These are phyloP conservation scores for Calliopsis andreniformis DNA, from an alignment of 1,140 invertebrate genomes.

Conservation along the genomic window DNA sequence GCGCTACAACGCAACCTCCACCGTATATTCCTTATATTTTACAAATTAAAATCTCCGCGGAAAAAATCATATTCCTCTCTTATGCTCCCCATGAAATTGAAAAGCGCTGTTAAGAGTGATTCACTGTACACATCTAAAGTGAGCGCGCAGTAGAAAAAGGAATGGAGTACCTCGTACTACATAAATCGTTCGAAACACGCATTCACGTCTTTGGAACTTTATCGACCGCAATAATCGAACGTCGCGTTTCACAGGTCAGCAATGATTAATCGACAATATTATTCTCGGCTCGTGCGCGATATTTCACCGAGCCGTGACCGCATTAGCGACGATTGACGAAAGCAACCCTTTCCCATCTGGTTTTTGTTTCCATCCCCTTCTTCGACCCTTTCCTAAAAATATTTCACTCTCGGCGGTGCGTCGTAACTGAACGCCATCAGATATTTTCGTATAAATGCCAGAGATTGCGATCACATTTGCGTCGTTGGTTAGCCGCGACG, in stretches of 20 bases:
- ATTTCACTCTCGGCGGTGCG: neutral
- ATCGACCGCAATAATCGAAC: constrained; percentile 15
- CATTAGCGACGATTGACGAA: neutral
- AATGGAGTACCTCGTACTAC: neutral
- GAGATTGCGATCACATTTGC: constrained; percentile 39
- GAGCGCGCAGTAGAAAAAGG: neutral
- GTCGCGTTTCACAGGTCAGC: neutral
- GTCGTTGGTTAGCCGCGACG: constrained; percentile 2
- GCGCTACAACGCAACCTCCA: no score
- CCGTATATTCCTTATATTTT: no score
- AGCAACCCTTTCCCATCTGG: neutral
- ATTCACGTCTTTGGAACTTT: neutral
- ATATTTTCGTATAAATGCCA: neutral
- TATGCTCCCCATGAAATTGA: no score
- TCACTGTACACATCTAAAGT: neutral
- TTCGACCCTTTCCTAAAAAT: neutral
- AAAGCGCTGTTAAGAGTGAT: no score
- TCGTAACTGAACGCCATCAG: neutral
- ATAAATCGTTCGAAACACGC: constrained; percentile 7
- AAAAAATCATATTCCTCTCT: no score
- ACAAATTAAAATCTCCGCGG: no score
- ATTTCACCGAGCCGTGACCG: neutral
- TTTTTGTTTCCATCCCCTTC: neutral
- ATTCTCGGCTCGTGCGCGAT: neutral
- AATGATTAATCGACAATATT: constrained; percentile 23